These are phyloP conservation scores for Pristiophorus japonicus DNA, from an alignment of 2,113 vertebrate genomes.

Conservation along the genomic window DNA sequence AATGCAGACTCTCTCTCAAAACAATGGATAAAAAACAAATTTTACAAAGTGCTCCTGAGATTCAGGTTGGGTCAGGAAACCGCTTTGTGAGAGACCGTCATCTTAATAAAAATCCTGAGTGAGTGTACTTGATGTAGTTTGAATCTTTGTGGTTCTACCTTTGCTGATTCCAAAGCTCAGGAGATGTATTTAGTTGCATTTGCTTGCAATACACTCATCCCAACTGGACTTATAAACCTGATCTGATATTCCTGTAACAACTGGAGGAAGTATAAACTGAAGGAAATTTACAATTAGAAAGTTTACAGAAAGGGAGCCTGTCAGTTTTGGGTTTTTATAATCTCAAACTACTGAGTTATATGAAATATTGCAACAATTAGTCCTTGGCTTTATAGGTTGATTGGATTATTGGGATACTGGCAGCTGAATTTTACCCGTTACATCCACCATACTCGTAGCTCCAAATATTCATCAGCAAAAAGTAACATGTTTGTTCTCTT, in stretches of 20 bases:
- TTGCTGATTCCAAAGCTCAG: background rate
- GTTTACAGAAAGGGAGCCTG: background rate
- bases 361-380: background rate
- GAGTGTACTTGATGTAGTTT: background rate
- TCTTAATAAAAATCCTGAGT: background rate
- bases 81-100: background rate
- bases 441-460: no score
- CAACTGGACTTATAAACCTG: background rate
- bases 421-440: background rate
- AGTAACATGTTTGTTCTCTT: background rate
- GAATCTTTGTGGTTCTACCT: background rate
- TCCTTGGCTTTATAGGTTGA: background rate
- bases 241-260: background rate
- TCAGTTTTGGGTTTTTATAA: background rate
- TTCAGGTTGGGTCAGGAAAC: background rate
- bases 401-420: background rate
- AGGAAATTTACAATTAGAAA: background rate
- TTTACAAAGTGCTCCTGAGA: background rate
- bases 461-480: background rate
- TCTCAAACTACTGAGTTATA: background rate
- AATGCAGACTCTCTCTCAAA: background rate
- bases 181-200: background rate
- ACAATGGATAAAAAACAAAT: background rate
- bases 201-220: background rate
- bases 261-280: background rate